phyloP scores from a whole-genome alignment of 2,888 invertebrate genomes.

The Liopterus haemorrhoidalis region DNA sequence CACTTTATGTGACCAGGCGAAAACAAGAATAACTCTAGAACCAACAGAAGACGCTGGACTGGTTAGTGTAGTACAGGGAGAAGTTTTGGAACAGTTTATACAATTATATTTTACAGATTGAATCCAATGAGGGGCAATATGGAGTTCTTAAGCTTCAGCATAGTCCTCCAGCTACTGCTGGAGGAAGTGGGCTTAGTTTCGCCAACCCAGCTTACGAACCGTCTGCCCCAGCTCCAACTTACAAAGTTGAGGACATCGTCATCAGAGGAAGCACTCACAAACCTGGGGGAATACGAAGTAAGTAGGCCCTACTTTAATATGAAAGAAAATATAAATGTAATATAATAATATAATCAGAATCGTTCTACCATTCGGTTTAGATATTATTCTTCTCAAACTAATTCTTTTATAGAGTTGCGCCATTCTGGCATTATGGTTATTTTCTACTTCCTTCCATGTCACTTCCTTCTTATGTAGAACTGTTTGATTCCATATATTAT shows the following conservation, averaged over 20 bases:
- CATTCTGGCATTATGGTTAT: too few relatives aligned
- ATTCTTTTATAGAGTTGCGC: too few relatives aligned
- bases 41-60: slow-evolving; percentile 79
- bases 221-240: slow-evolving; percentile 55
- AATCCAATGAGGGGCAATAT: slow-evolving; percentile 60
- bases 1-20: slow-evolving; percentile 64
- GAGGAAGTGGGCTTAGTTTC: slow-evolving; percentile 65
- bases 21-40: slow-evolving; percentile 72
- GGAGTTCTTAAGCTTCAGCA: slow-evolving; percentile 73
- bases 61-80: slow-evolving; percentile 48
- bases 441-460: too few relatives aligned
- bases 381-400: too few relatives aligned
- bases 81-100: slow-evolving; percentile 12
- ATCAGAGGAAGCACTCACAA: slow-evolving; percentile 54
- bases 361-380: too few relatives aligned
- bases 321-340: too few relatives aligned
- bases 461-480: too few relatives aligned
- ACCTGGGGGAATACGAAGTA: slow-evolving; percentile 33
- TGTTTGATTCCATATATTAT: too few relatives aligned
- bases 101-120: slow-evolving; percentile 52
- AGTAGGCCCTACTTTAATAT: neutral
- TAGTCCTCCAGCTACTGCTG: slow-evolving; percentile 52
- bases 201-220: slow-evolving; percentile 82
- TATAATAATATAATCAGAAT: too few relatives aligned
- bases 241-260: slow-evolving; percentile 73